phyloP scores from a whole-genome alignment of 1,140 invertebrate species.

The Ceratoteleas bidentatus region DNA sequence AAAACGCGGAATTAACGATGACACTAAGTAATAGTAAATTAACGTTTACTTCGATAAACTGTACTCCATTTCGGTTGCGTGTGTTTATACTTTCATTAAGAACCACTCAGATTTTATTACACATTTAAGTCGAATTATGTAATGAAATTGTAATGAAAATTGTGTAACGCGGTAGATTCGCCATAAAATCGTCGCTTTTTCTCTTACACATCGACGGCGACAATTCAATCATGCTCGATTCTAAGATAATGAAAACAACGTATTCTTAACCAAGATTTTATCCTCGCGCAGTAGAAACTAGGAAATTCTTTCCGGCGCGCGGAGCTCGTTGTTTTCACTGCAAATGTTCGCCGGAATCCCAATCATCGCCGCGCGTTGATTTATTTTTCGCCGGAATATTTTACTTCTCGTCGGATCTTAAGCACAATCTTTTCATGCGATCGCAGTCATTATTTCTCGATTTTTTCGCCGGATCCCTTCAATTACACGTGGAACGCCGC shows the following conservation, averaged over 20 bases:
- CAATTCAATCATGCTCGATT: background rate
- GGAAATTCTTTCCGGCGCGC: too few relatives aligned
- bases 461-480: background rate
- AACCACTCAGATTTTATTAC: background rate
- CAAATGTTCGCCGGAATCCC: too few relatives aligned
- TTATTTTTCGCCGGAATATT: background rate
- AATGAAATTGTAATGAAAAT: constrained; percentile 1
- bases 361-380: too few relatives aligned
- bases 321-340: too few relatives aligned
- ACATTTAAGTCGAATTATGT: background rate
- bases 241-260: background rate
- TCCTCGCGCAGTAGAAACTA: too few relatives aligned
- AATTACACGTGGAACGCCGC: constrained; percentile 1
- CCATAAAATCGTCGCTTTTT: constrained; percentile 10
- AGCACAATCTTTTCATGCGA: background rate
- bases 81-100: background rate
- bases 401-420: background rate
- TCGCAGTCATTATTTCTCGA: background rate
- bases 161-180: constrained; percentile 2
- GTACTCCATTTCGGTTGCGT: background rate
- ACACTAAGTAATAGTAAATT: too few relatives aligned
- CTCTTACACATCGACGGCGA: background rate
- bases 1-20: too few relatives aligned
- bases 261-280: background rate
- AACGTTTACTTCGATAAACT: background rate